Percentiles rank a stretch among this genome's conserved stretches.
Evolutionary conservation across 2,797 vertebrate species (phyloP).

Genomic region (Sebastes itinus): DNA sequence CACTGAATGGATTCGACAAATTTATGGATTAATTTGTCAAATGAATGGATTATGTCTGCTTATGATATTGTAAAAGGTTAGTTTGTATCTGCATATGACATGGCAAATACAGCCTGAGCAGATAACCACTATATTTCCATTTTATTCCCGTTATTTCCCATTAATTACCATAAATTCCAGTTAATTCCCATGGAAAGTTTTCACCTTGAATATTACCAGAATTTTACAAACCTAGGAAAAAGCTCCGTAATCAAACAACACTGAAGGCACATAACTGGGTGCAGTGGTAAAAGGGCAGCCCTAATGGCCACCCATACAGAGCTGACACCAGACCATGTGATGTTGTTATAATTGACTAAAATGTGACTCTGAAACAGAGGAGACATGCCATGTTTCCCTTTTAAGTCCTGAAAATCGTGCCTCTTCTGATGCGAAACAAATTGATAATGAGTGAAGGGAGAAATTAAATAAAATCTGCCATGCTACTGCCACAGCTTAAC

Average conservation of each 20-base stretch:
- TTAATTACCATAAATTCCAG: no score
- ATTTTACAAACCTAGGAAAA: background rate
- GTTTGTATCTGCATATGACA: background rate
- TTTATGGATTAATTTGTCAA: background rate
- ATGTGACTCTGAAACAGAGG: constrained; percentile 33
- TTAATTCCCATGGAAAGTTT: background rate
- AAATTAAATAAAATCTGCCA: constrained; percentile 16
- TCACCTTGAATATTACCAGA: background rate
- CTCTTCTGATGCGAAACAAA: constrained; percentile 9
- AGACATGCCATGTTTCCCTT: constrained; percentile 15
- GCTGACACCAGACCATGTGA: constrained; percentile 20
- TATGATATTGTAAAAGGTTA: background rate
- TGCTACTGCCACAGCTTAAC: background rate
- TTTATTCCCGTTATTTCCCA: background rate
- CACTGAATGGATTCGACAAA: background rate
- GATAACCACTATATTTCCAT: background rate
- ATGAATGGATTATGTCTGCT: background rate
- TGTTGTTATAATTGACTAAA: constrained; percentile 21
- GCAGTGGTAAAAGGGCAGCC: background rate
- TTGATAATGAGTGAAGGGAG: background rate
- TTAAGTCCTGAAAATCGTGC: background rate
- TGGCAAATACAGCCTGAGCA: background rate
- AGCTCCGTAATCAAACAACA: background rate
- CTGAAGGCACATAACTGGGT: background rate
- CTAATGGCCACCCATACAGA: background rate